phyloP scores from a whole-genome alignment of 2,113 vertebrate genomes.

The Callionymus lyra region DNA sequence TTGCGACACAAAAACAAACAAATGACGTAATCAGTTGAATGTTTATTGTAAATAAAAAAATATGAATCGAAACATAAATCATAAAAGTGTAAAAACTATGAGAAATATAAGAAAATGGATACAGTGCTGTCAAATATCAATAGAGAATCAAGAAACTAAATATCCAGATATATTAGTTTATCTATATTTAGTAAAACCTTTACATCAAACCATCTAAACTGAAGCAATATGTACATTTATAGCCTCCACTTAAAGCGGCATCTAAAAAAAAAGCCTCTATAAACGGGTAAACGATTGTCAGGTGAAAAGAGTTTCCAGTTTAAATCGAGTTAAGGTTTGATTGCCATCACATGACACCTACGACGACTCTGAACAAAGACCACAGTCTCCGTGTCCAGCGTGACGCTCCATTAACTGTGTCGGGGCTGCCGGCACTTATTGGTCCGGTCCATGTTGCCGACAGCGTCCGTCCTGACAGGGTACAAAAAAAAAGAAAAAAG shows the following conservation, averaged over 20 bases:
- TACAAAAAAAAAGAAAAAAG: no score
- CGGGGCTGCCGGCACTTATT: conserved; percentile 38
- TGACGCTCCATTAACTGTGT: conserved; percentile 52
- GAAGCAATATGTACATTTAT: background rate
- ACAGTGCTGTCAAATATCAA: no score
- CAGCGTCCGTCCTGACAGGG: conserved; percentile 38
- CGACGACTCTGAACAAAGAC: conserved; percentile 36
- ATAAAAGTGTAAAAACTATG: no score
- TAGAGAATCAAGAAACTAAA: no score
- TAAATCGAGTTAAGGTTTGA: conserved; percentile 28
- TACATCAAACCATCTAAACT: conserved; percentile 27
- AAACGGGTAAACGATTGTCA: background rate
- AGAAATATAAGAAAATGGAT: no score
- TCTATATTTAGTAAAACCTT: no score
- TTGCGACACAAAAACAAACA: no score
- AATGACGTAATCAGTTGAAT: no score
- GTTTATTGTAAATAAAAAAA: no score
- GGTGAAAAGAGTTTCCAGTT: conserved; percentile 6
- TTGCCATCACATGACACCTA: conserved; percentile 37
- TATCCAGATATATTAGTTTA: no score
- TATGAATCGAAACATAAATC: no score
- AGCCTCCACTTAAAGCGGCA: conserved; percentile 2
- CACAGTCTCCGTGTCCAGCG: conserved; percentile 34
- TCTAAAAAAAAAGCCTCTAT: background rate
- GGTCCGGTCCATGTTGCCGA: conserved; percentile 48